Percentiles rank a stretch among this genome's conserved stretches.
phyloP scores from a whole-genome alignment of 2,888 invertebrate genomes.

The Chrysolina americana region DNA sequence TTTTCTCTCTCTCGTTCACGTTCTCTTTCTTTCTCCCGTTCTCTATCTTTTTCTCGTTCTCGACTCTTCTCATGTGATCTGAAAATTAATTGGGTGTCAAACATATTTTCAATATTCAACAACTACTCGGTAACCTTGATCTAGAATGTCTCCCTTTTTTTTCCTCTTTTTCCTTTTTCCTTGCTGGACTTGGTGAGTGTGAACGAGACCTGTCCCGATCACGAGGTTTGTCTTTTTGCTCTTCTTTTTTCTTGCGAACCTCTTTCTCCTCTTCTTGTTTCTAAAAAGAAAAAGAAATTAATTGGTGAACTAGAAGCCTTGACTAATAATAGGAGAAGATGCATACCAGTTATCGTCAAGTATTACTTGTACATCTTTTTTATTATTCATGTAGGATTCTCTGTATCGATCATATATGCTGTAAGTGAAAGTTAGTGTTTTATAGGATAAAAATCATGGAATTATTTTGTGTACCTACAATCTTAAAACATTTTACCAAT shows the following conservation, averaged over 20 bases:
- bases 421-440: constrained; percentile 15
- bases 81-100: constrained; percentile 33
- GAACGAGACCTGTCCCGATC: constrained; percentile 60
- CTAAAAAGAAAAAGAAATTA: constrained; percentile 71
- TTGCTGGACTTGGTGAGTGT: constrained; percentile 66
- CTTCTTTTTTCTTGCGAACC: constrained; percentile 74
- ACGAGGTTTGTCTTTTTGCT: constrained; percentile 70
- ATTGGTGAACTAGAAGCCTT: background rate
- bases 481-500: constrained; percentile 1
- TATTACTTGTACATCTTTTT: constrained; percentile 10
- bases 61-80: constrained; percentile 67
- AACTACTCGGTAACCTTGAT: constrained; percentile 67
- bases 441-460: background rate
- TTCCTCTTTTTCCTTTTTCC: constrained; percentile 65
- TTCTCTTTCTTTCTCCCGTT: constrained; percentile 63
- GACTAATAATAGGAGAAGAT: constrained; percentile 43
- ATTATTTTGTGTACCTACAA: background rate
- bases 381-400: background rate
- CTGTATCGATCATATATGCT: constrained; percentile 11
- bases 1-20: constrained; percentile 70
- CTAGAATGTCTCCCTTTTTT: constrained; percentile 68
- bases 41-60: constrained; percentile 67
- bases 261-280: constrained; percentile 84
- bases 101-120: too few species aligned
- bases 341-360: constrained; percentile 57